phyloP scores from a whole-genome alignment of 2,113 vertebrate genomes.

The Ciconia stormi region DNA sequence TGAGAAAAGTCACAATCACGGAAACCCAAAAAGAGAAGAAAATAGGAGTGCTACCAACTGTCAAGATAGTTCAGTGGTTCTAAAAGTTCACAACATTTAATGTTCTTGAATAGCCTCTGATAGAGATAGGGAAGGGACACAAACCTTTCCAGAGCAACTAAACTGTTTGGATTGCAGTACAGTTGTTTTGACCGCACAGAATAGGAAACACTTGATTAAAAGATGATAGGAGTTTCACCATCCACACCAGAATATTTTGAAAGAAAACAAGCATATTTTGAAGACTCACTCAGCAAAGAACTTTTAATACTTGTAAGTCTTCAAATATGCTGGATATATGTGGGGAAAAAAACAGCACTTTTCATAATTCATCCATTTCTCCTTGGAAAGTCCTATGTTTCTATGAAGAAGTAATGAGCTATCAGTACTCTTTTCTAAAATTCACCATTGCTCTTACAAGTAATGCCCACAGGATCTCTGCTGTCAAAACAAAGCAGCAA shows the following conservation, averaged over 20 bases:
- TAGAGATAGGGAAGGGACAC: background rate
- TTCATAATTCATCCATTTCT: background rate
- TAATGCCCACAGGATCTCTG: background rate
- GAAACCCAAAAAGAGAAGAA: background rate
- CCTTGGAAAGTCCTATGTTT: background rate
- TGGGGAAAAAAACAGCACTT: background rate
- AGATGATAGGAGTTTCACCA: background rate
- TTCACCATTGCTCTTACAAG: background rate
- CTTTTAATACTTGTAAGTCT: background rate
- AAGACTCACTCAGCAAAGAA: background rate
- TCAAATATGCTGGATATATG: background rate
- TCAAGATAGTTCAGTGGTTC: background rate
- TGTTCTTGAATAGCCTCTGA: background rate
- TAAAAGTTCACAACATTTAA: background rate
- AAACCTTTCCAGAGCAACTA: background rate
- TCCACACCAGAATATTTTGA: background rate
- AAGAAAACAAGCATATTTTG: background rate
- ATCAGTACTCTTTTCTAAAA: background rate
- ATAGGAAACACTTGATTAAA: background rate
- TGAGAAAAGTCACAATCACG: background rate
- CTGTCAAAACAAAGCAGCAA: background rate
- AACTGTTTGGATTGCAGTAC: background rate
- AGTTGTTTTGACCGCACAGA: background rate
- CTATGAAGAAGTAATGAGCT: background rate
- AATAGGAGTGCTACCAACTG: background rate